A percentile compares a stretch with the other conserved stretches of the same genome.
phyloP scores from a whole-genome alignment of 2,113 vertebrate genomes.

The Nothobranchius kuhntae region DNA sequence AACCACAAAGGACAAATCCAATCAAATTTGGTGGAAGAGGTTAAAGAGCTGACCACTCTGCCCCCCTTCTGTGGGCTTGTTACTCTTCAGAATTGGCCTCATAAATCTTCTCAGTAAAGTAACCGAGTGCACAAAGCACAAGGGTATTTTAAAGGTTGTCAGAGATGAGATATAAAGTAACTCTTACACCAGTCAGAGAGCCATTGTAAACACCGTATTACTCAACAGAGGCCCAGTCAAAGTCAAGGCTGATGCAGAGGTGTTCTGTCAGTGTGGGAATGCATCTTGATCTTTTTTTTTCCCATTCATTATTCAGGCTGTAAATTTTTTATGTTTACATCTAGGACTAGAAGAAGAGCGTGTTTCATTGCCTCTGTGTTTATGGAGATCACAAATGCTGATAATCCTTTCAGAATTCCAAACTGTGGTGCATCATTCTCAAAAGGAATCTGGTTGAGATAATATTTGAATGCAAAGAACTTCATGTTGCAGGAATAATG shows the following conservation, averaged over 20 bases:
- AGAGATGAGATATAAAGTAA: slow-evolving; percentile 76
- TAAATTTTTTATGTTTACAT: slow-evolving; percentile 2
- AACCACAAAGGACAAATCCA: slow-evolving; percentile 75
- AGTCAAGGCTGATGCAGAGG: slow-evolving; percentile 50
- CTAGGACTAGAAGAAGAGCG: not conserved
- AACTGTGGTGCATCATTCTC: no score
- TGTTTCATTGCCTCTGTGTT: no score
- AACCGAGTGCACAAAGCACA: slow-evolving; percentile 64
- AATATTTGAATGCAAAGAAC: no score
- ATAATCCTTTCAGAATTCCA: no score
- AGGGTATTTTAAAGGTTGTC: slow-evolving; percentile 77
- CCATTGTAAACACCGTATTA: slow-evolving; percentile 62
- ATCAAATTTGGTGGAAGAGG: slow-evolving; percentile 74
- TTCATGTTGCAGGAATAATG: no score
- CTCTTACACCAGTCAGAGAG: slow-evolving; percentile 69
- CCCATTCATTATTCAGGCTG: not conserved
- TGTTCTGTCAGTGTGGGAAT: slow-evolving; percentile 7
- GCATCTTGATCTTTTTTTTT: not conserved
- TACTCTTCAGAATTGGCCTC: slow-evolving; percentile 77
- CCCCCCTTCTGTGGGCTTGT: slow-evolving; percentile 63
- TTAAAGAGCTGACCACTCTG: slow-evolving; percentile 68
- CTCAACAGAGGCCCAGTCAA: slow-evolving; percentile 58
- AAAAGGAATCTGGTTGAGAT: no score
- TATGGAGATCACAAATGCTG: no score
- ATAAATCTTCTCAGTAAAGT: slow-evolving; percentile 76